A percentile compares a stretch with the other conserved stretches of the same genome.
These are phyloP conservation scores for Sebastiscus albofasciatus DNA, from an alignment of 2,797 vertebrate genomes.

Conservation along the genomic window DNA sequence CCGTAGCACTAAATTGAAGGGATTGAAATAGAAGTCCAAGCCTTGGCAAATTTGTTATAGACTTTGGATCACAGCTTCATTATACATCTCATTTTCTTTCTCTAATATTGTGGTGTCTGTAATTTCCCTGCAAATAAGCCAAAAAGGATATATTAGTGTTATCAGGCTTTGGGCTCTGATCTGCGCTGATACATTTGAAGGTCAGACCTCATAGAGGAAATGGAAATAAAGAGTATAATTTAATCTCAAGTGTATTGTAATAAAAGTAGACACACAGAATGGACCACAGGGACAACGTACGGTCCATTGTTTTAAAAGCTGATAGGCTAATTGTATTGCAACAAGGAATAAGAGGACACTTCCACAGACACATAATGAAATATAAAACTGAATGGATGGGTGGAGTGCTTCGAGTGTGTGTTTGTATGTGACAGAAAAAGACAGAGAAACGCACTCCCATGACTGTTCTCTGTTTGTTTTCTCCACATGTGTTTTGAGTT, in stretches of 20 bases:
- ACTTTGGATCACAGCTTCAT: constrained; percentile 66
- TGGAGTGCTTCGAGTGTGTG: constrained; percentile 3
- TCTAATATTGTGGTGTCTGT: constrained; percentile 57
- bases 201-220: constrained; percentile 66
- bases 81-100: constrained; percentile 69
- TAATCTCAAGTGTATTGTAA: constrained; percentile 68
- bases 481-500: constrained; percentile 1
- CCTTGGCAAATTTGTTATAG: constrained; percentile 41
- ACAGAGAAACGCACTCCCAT: not conserved
- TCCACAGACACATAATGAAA: constrained; percentile 53
- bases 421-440: not conserved
- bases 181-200: constrained; percentile 68
- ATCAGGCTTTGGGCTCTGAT: constrained; percentile 65
- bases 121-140: constrained; percentile 65
- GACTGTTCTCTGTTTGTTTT: not conserved
- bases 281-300: constrained; percentile 10
- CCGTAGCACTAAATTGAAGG: constrained; percentile 46
- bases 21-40: constrained; percentile 54
- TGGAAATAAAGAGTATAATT: constrained; percentile 73
- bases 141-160: constrained; percentile 65
- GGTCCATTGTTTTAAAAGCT: constrained; percentile 58
- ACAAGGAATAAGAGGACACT: constrained; percentile 51
- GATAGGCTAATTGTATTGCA: constrained; percentile 61
- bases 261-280: constrained; percentile 52
- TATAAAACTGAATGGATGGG: constrained; percentile 13